phyloP scores from a whole-genome alignment of 2,113 vertebrate genomes.

The Hippocampus abdominalis region DNA sequence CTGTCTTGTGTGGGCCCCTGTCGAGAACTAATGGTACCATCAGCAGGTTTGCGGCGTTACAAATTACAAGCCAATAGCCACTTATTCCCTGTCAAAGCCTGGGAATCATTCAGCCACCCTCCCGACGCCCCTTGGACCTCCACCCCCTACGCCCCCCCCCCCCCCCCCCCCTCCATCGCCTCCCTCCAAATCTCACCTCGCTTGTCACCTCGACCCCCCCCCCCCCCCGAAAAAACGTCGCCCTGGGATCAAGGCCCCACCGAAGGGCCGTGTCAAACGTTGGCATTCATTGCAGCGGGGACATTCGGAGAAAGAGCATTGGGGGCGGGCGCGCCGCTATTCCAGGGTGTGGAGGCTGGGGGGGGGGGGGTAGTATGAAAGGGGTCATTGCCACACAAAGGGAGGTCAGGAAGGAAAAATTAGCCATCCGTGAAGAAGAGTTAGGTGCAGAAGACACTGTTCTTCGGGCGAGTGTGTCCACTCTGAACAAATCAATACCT shows the following conservation, averaged over 20 bases:
- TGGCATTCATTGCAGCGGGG: slow-evolving; percentile 79
- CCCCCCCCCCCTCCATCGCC: slow-evolving; percentile 5
- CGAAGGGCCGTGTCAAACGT: slow-evolving; percentile 76
- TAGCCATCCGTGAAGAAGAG: slow-evolving; percentile 85
- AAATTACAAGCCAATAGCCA: slow-evolving; percentile 50
- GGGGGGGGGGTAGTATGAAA: slow-evolving; percentile 47
- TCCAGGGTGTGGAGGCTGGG: slow-evolving; percentile 43
- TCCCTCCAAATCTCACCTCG: slow-evolving; percentile 65
- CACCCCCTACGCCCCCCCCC: slow-evolving; percentile 1
- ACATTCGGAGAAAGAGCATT: slow-evolving; percentile 59
- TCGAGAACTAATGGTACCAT: slow-evolving; percentile 71
- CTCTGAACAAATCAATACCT: slow-evolving; percentile 81
- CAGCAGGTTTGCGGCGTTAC: slow-evolving; percentile 65
- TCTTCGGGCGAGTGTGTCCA: slow-evolving; percentile 61
- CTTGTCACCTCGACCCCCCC: slow-evolving; percentile 63
- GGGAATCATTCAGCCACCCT: slow-evolving; percentile 71
- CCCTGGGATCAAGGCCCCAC: slow-evolving; percentile 49
- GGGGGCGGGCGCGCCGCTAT: slow-evolving; percentile 43
- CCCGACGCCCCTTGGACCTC: slow-evolving; percentile 13
- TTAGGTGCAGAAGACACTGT: slow-evolving; percentile 75
- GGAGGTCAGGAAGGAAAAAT: slow-evolving; percentile 85
- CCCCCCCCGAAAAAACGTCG: slow-evolving; percentile 32
- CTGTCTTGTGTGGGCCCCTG: slow-evolving; percentile 60
- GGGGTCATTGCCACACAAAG: slow-evolving; percentile 82
- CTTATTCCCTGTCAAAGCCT: slow-evolving; percentile 64